phyloP scores from a whole-genome alignment of 1,140 invertebrate species.

The Archivesica marissinica region DNA sequence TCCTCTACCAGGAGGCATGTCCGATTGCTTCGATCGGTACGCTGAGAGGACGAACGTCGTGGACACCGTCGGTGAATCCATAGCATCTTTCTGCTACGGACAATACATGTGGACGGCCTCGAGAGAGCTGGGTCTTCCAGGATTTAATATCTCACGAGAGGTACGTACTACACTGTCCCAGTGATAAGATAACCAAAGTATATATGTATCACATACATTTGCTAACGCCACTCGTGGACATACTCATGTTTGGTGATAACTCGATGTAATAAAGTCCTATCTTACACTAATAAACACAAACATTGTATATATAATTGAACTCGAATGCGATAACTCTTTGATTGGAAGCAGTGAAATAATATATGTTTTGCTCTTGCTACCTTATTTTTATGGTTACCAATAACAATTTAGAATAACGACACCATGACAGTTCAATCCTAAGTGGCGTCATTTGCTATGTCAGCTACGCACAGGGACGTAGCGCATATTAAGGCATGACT shows the following conservation, averaged over 20 bases:
- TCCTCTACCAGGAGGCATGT: slow-evolving; percentile 25
- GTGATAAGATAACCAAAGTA: background rate
- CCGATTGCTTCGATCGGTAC: slow-evolving; percentile 49
- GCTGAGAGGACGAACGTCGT: slow-evolving; percentile 39
- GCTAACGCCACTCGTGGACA: too few species aligned
- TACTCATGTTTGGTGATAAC: background rate
- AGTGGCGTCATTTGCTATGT: too few species aligned
- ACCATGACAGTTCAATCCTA: too few species aligned
- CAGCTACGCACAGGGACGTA: too few species aligned
- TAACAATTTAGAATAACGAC: too few species aligned
- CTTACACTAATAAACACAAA: too few species aligned
- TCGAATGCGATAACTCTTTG: too few species aligned
- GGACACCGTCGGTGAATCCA: slow-evolving; percentile 57
- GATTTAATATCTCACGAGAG: slow-evolving; percentile 58
- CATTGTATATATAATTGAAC: background rate
- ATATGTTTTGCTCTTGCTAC: too few species aligned
- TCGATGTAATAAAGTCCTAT: background rate
- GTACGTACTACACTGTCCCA: background rate
- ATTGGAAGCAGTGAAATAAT: too few species aligned
- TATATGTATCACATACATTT: too few species aligned
- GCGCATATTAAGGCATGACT: too few species aligned
- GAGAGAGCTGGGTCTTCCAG: slow-evolving; percentile 31
- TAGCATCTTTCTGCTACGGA: slow-evolving; percentile 48
- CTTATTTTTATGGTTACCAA: too few species aligned
- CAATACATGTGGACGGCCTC: slow-evolving; percentile 51